Conservation (phyloP, 2,888 invertebrate genomes). For the Euclidia mi region DNA sequence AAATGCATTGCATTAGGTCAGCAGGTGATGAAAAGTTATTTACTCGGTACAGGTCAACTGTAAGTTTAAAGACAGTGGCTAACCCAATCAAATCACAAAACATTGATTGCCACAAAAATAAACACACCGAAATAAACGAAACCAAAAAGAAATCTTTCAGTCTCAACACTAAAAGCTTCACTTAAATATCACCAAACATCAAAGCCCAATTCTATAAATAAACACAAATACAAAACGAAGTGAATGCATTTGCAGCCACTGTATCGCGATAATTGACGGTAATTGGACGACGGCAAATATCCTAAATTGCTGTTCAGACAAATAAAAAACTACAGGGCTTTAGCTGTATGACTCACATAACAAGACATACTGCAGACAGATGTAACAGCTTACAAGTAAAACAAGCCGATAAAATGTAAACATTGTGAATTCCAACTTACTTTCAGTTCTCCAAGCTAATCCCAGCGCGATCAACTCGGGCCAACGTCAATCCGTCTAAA, state of each 20-base stretch:
- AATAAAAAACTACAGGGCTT: slow-evolving; percentile 39
- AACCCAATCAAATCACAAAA: too few species aligned
- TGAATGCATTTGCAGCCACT: slow-evolving; percentile 31
- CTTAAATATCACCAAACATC: slow-evolving; percentile 15
- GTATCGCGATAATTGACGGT: slow-evolving; percentile 58
- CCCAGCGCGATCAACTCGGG: slow-evolving; percentile 11
- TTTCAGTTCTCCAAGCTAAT: slow-evolving; percentile 22
- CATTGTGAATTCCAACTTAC: slow-evolving; percentile 48
- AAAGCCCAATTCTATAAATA: slow-evolving; percentile 33
- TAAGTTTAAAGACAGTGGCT: too few species aligned
- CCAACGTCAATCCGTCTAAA: slow-evolving; percentile 40
- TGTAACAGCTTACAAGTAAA: slow-evolving; percentile 25
- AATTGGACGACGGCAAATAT: slow-evolving; percentile 61
- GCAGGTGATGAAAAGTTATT: too few species aligned
- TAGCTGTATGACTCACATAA: slow-evolving; percentile 34
- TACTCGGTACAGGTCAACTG: too few species aligned
- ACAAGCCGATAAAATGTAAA: slow-evolving; percentile 38
- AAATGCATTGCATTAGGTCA: too few species aligned
- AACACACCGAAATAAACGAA: too few species aligned
- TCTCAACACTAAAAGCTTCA: slow-evolving; percentile 8
- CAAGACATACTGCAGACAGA: slow-evolving; percentile 44
- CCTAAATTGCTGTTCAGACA: slow-evolving; percentile 51
- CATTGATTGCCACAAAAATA: too few species aligned
- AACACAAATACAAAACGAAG: slow-evolving; percentile 27
- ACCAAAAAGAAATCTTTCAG: not conserved